A percentile compares a stretch with the other conserved stretches of the same genome.
Evolutionary conservation across 2,113 vertebrate species (phyloP).

Genomic region (Panthera uncia): DNA sequence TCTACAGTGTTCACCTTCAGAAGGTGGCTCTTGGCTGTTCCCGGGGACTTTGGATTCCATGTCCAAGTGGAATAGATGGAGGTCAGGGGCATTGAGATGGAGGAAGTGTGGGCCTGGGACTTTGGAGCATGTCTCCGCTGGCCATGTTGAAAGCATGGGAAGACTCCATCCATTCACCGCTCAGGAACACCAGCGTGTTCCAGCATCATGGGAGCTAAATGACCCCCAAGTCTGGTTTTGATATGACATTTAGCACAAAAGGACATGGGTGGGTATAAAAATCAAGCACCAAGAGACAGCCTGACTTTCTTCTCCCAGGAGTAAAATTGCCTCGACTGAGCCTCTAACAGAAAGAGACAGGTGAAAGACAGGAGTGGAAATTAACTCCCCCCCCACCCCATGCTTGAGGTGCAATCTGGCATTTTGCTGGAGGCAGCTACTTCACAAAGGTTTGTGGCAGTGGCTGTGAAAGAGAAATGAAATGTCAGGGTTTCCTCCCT

Average conservation of each 20-base stretch:
- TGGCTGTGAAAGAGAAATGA: conserved; percentile 1
- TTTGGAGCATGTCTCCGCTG: neutral
- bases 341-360: neutral
- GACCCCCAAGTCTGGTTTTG: neutral
- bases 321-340: conserved; percentile 1
- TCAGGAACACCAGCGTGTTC: neutral
- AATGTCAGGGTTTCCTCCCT: conserved; percentile 28
- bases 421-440: conserved; percentile 47
- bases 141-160: rapidly evolving
- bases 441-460: neutral
- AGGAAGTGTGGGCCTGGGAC: too few species aligned
- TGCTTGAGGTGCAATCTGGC: neutral
- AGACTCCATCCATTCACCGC: neutral
- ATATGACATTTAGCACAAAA: neutral
- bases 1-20: neutral
- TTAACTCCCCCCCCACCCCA: neutral
- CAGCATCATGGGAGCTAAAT: neutral
- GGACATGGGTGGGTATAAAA: neutral
- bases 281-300: neutral
- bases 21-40: neutral
- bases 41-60: neutral
- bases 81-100: neutral
- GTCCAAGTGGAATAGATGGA: neutral
- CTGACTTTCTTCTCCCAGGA: neutral
- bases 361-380: conserved; percentile 28